Percentiles rank a stretch among this genome's conserved stretches.
These are phyloP conservation scores for Alsophila aescularia DNA, from an alignment of 2,888 invertebrate species.

Conservation along the genomic window DNA sequence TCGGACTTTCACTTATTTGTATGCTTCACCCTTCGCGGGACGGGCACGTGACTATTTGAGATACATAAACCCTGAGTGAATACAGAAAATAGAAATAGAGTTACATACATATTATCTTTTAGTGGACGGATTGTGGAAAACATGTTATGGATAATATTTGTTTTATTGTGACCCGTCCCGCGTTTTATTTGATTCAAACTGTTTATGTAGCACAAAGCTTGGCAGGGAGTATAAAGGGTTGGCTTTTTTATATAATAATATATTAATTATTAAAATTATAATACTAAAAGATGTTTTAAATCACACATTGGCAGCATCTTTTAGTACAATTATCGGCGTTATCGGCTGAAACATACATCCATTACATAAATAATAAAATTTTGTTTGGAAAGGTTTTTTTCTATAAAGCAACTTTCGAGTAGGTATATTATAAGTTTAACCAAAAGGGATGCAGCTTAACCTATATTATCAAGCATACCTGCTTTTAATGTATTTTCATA, in stretches of 20 bases:
- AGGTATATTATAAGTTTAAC: too few relatives aligned
- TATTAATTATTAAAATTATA: too few relatives aligned
- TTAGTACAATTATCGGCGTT: too few relatives aligned
- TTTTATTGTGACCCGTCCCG: conserved; percentile 51
- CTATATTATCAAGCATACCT: too few relatives aligned
- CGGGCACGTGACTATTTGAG: conserved; percentile 83
- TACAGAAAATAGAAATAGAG: conserved; percentile 84
- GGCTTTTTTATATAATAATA: neutral
- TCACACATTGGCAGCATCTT: too few relatives aligned
- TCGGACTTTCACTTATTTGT: conserved; percentile 84
- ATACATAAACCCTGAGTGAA: conserved; percentile 84
- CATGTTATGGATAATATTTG: conserved; percentile 49
- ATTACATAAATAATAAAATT: too few relatives aligned
- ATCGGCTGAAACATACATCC: too few relatives aligned
- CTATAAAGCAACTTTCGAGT: too few relatives aligned
- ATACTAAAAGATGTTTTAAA: too few relatives aligned
- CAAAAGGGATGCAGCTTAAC: too few relatives aligned
- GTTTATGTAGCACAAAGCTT: conserved; percentile 9
- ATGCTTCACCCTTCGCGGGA: conserved; percentile 80
- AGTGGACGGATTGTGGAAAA: conserved; percentile 76
- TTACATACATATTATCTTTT: conserved; percentile 83
- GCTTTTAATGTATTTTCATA: too few relatives aligned
- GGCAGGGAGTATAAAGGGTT: neutral
- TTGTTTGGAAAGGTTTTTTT: too few relatives aligned
- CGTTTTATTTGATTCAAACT: conserved; percentile 42